Evolutionary conservation across 1,140 invertebrate genomes (phyloP).

Genomic region (Eurosta solidaginis): DNA sequence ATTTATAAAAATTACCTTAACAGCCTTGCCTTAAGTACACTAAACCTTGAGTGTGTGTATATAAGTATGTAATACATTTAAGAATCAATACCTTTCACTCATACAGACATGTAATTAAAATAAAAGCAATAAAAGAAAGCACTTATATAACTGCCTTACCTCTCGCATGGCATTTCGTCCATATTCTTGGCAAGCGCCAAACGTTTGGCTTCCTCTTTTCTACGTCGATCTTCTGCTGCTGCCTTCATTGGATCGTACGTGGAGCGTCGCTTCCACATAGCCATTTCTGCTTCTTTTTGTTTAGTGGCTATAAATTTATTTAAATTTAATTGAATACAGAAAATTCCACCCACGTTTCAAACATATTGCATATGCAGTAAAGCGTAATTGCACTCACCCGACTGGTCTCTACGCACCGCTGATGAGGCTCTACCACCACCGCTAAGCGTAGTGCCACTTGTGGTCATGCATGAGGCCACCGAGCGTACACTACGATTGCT

Average conservation of each 20-base stretch:
- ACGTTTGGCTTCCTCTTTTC: constrained; percentile 61
- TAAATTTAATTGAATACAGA: constrained; percentile 9
- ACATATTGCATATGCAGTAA: neutral
- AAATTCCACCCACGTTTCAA: neutral
- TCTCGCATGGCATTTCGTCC: constrained; percentile 47
- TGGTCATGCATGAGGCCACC: constrained; percentile 48
- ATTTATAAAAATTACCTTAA: constrained; percentile 23
- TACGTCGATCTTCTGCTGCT: constrained; percentile 77
- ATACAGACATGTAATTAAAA: neutral
- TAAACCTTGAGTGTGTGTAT: constrained; percentile 4
- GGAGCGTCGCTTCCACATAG: constrained; percentile 89
- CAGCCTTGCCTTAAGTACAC: constrained; percentile 9
- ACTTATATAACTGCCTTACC: constrained; percentile 39
- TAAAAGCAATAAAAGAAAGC: neutral
- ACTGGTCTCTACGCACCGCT: constrained; percentile 50
- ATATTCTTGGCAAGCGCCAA: constrained; percentile 41
- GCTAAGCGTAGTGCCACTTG: constrained; percentile 45
- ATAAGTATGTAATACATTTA: neutral
- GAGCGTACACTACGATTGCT: constrained; percentile 56
- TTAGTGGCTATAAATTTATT: constrained; percentile 59
- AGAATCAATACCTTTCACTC: neutral
- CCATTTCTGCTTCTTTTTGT: constrained; percentile 81
- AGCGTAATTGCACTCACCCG: constrained; percentile 42
- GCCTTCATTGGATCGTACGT: constrained; percentile 90
- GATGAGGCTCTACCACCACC: constrained; percentile 45